Evolutionary conservation across 1,140 invertebrate genomes (phyloP).

Genomic region (Luehdorfia chinensis): DNA sequence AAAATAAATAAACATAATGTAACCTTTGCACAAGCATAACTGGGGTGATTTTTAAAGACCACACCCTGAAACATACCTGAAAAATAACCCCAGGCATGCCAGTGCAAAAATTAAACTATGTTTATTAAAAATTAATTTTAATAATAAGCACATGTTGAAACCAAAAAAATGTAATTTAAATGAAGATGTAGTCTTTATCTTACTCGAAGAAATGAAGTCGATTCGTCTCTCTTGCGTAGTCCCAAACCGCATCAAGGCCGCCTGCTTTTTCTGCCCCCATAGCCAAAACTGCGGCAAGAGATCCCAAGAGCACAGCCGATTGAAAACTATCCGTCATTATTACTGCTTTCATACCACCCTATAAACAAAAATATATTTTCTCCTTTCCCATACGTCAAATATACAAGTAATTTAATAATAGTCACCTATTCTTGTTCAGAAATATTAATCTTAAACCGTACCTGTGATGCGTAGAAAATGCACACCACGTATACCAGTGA

Average conservation of each 20-base stretch:
- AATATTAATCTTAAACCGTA: conserved; percentile 29
- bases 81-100: too few relatives aligned
- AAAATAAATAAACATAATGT: too few relatives aligned
- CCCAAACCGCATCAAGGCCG: conserved; percentile 82
- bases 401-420: conserved; percentile 10
- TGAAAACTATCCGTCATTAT: conserved; percentile 97
- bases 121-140: too few relatives aligned
- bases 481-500: conserved; percentile 92
- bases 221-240: conserved; percentile 79
- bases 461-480: conserved; percentile 92
- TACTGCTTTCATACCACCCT: conserved; percentile 97
- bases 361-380: conserved; percentile 12
- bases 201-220: conserved; percentile 90
- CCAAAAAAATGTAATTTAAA: too few relatives aligned
- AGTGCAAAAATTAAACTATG: too few relatives aligned
- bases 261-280: conserved; percentile 85
- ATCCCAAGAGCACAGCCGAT: conserved; percentile 74
- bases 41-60: too few relatives aligned
- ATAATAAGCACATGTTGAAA: too few relatives aligned
- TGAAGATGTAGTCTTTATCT: too few relatives aligned
- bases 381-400: too few relatives aligned
- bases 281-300: conserved; percentile 85
- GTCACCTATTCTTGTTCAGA: neutral
- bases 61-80: too few relatives aligned
- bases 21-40: too few relatives aligned